Base-by-base conservation (phyloP, 2,888 invertebrate species). In the Capitulum mitella region DNA sequence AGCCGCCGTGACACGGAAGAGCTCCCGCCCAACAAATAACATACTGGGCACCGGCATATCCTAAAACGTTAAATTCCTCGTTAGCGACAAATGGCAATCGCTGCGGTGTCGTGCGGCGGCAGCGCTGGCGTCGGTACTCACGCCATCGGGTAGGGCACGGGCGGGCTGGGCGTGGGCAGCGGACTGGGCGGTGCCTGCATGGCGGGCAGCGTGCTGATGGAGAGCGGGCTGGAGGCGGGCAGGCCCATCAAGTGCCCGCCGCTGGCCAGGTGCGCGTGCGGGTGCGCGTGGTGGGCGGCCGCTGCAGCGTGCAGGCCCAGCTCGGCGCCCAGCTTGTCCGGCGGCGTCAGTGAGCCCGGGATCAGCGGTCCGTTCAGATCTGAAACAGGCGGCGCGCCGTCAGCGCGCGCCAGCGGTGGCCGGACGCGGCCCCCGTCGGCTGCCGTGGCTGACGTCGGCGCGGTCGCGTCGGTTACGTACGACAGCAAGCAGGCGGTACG, bases 141-240 rank as follows among this genome's bases (percentile, higher is more conserved):
- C 79, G 81, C 79, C 75, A 80, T 81, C 43, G 81, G 78, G 78
- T 85, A 83, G 79, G 85, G 84, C 77, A 85, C 85, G 46, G 86
- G 86, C 74, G 86, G 86, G 74, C 87, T 87, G 43, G 88, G 87
- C 51, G 87, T 87, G 43, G 87, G 87, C 70, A 87, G 84, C 34
- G 92, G 92, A 83, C 92, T 92, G 79, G 92, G 92, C 82, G 94
- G 93, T 81, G 93, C 92, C 86, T 93, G 93, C 86, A 93, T 90
- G 82, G 89, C 89, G 83, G 91, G 91, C 80, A 81, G 75, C 12
- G 43, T 79, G 82, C 83, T 82, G 34, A 81, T 79, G 64, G 79
- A 79, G 43, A 80, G 79, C 58, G 81, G 78, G 78, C 58, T 77
- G 77, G 89, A 90, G 88, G 89, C 89, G 76, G 82, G 80, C 87